Evolutionary conservation across 2,888 invertebrate genomes (phyloP).

Genomic region (Carcina quercana): DNA sequence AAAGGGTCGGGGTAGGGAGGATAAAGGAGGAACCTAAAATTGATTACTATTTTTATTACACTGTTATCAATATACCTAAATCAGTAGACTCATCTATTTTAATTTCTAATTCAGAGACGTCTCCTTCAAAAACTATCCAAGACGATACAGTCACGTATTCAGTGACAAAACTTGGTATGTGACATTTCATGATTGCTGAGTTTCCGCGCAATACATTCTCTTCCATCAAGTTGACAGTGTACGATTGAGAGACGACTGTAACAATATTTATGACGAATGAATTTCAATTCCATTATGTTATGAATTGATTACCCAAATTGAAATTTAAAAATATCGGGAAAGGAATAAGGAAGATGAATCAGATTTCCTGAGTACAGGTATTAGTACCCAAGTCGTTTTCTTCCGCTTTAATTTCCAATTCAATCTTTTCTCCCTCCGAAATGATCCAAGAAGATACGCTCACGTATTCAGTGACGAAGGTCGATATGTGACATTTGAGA

Average conservation of each 20-base stretch:
- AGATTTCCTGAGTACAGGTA: too few relatives aligned
- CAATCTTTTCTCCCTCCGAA: slow-evolving; percentile 75
- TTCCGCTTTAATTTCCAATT: slow-evolving; percentile 64
- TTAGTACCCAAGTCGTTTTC: slow-evolving; percentile 56
- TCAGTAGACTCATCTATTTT: slow-evolving; percentile 45
- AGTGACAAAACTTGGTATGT: slow-evolving; percentile 94
- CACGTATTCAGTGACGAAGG: slow-evolving; percentile 94
- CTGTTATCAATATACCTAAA: slow-evolving; percentile 52
- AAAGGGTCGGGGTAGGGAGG: background rate
- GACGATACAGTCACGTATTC: slow-evolving; percentile 91
- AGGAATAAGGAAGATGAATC: slow-evolving; percentile 6
- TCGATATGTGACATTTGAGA: slow-evolving; percentile 94
- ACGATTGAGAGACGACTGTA: slow-evolving; percentile 93
- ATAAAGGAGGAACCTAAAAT: background rate
- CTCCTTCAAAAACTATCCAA: slow-evolving; percentile 88
- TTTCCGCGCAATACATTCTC: slow-evolving; percentile 93
- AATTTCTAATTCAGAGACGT: slow-evolving; percentile 64
- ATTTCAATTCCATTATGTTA: too few relatives aligned
- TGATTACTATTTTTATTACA: background rate
- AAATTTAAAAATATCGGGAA: slow-evolving; percentile 17
- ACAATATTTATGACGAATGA: slow-evolving; percentile 16
- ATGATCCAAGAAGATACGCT: slow-evolving; percentile 90
- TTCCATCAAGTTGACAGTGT: slow-evolving; percentile 93
- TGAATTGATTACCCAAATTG: background rate
- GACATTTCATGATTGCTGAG: slow-evolving; percentile 92